Evolutionary conservation across 2,113 vertebrate genomes (phyloP), one percentile per base, ranked within the genome.

Genomic region (Leucopsar rothschildi): DNA sequence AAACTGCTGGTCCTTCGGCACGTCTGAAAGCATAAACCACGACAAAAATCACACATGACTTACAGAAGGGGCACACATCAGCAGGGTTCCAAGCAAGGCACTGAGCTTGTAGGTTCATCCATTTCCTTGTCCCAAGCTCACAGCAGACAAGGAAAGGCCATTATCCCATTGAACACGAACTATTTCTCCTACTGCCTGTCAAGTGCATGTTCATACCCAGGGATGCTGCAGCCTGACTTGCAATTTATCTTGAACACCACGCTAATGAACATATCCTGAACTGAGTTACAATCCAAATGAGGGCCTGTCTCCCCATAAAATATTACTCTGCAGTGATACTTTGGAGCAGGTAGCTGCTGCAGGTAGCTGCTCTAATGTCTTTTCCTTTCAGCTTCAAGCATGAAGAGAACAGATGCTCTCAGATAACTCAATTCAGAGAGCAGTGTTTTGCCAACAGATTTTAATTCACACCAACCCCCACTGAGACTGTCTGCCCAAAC

Each of bases 1-100:
- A 83, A 98, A 97, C 91, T 98, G 98, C 92, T 98, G 97, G 11
- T 99, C 99, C 93, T 98, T 98, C 0, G 99, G 99, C 42, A 99
- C 95, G 1, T 98, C 98, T 99, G 95, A 20, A 86, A 92, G 75
- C 6, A 81, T 2, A 42, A 80, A 73, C 60, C 56, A 27, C 1
- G 3, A 45, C 47, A 28, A 53, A 33, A 49, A 22, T 42, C 35
- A 56, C 39, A 14, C 0, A 0, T 20, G 35, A 61, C 28, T 10
- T 40, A 31, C n/a, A 71, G 23, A 71, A 42, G 59, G 35, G 61
- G 6, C 59, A 80, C 60, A 76, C 53, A 44, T 56, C 57, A 83
- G 23, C 28, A 39, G n/a, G 24, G n/a, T 21, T 15, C 75, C 45
- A 40, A 33, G 35, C 55, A 90, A 64, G 50, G 20, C 77, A 24